Conservation (phyloP, 2,797 vertebrate species). For the Hemibagrus guttatus region DNA sequence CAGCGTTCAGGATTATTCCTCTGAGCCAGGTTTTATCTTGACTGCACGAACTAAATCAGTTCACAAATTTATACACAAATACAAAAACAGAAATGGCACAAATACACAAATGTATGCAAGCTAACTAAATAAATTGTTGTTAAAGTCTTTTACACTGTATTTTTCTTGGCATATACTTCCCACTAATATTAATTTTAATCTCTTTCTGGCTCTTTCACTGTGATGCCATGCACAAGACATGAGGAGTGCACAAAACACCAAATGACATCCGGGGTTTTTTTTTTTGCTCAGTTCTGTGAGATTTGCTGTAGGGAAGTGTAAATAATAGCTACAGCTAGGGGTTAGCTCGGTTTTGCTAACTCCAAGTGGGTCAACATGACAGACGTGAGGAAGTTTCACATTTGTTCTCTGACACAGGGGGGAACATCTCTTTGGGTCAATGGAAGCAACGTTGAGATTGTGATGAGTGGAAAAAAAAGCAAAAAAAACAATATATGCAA, state of each 20-base stretch:
- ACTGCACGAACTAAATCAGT: not conserved
- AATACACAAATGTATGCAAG: not conserved
- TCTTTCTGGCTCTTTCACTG: not conserved
- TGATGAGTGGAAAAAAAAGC: not conserved
- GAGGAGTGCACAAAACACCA: not conserved
- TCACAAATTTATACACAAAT: not conserved
- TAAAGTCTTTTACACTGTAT: too few relatives aligned
- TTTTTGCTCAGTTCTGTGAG: not conserved
- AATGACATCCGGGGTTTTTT: too few relatives aligned
- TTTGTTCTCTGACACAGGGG: not conserved
- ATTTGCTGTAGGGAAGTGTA: not conserved
- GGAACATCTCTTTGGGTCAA: not conserved
- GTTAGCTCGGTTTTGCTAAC: not conserved
- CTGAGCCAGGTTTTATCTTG: not conserved
- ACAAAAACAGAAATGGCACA: not conserved
- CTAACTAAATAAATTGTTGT: too few relatives aligned
- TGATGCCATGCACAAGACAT: not conserved
- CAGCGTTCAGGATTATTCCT: not conserved
- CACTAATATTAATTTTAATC: not conserved
- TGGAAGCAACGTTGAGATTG: not conserved
- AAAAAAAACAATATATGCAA: not conserved
- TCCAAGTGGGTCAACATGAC: not conserved
- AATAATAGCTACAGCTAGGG: not conserved
- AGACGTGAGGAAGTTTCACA: not conserved
- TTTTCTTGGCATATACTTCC: not conserved